Evolutionary conservation across 2,113 vertebrate genomes (phyloP).

Genomic region (Catharus fuscescens): DNA sequence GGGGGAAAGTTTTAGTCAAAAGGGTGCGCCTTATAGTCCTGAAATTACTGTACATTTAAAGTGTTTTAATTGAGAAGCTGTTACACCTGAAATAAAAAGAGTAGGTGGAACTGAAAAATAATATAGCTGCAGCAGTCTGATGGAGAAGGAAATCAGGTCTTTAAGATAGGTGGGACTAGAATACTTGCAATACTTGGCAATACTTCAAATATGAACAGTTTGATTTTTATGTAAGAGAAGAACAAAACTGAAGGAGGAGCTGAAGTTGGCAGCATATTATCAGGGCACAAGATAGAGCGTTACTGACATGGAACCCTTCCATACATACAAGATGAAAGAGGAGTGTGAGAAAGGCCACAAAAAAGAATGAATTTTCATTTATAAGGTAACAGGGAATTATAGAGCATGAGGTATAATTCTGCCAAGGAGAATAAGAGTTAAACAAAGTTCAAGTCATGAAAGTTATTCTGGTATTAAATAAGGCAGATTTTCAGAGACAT

Average conservation of each 20-base stretch:
- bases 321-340: background rate
- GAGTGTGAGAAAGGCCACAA: background rate
- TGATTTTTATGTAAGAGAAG: conserved; percentile 31
- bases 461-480: background rate
- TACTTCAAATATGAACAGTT: background rate
- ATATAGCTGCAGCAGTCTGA: background rate
- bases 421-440: background rate
- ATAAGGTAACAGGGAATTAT: background rate
- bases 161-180: background rate
- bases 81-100: conserved; percentile 27
- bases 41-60: background rate
- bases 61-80: conserved; percentile 35
- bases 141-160: conserved; percentile 27
- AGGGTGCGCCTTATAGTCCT: no score
- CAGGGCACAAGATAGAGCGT: background rate
- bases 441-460: background rate
- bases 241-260: conserved; percentile 39
- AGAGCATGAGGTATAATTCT: background rate
- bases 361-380: background rate
- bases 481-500: background rate
- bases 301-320: background rate
- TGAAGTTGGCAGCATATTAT: conserved; percentile 17
- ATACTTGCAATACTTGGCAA: background rate
- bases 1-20: no score
- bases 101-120: conserved; percentile 26